A percentile compares a stretch with the other conserved stretches of the same genome.
Evolutionary conservation across 2,888 invertebrate species (phyloP).

Genomic region (Xestia ashworthii): DNA sequence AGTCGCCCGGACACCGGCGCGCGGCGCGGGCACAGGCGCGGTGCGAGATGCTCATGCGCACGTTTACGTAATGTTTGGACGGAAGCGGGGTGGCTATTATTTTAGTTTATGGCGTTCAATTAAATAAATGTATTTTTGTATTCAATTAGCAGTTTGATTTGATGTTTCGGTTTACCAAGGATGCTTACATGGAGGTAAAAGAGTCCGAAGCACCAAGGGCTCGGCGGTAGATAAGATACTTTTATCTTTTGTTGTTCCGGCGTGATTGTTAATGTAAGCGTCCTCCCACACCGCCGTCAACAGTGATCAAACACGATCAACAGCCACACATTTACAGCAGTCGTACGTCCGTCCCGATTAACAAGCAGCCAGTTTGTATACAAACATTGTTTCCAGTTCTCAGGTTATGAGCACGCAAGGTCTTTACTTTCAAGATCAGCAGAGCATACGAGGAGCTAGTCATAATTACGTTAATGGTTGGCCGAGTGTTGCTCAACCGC

Average conservation of each 20-base stretch:
- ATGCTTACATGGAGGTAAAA: slow-evolving; percentile 11
- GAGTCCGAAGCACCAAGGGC: not conserved
- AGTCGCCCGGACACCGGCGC: slow-evolving; percentile 26
- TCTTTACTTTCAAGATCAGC: slow-evolving; percentile 90
- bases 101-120: slow-evolving; percentile 58
- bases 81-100: slow-evolving; percentile 60
- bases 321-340: slow-evolving; percentile 19
- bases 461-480: slow-evolving; percentile 87
- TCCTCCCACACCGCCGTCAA: not conserved
- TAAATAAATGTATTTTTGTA: slow-evolving; percentile 53
- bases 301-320: slow-evolving; percentile 20
- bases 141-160: slow-evolving; percentile 59
- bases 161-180: slow-evolving; percentile 29
- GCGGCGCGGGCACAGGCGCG: slow-evolving; percentile 38
- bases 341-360: slow-evolving; percentile 58
- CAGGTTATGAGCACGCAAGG: slow-evolving; percentile 84
- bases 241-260: slow-evolving; percentile 8
- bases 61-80: slow-evolving; percentile 60
- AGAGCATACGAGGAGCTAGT: slow-evolving; percentile 85
- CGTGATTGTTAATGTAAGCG: not conserved
- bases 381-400: slow-evolving; percentile 84
- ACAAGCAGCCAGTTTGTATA: slow-evolving; percentile 76
- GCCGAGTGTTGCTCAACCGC: slow-evolving; percentile 82
- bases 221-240: not conserved
- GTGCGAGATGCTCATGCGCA: slow-evolving; percentile 44